Percentiles rank a stretch among this genome's conserved stretches.
Evolutionary conservation across 2,113 vertebrate species (phyloP).

Genomic region (Brachyhypopomus gauderio): DNA sequence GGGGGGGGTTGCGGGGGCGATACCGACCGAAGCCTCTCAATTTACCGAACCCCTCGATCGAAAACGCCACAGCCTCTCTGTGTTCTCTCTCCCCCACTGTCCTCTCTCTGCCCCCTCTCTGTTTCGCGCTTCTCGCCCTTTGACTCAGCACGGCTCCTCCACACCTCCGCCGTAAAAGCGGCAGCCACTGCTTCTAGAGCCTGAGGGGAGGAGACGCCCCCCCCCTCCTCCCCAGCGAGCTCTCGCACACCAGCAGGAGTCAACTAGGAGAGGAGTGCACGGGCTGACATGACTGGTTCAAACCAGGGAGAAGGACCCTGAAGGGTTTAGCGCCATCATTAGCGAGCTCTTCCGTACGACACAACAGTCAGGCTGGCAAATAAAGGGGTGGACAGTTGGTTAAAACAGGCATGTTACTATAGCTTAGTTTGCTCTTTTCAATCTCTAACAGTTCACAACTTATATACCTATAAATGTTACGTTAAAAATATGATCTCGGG

Average conservation of each 20-base stretch:
- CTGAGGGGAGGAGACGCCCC: constrained; percentile 29
- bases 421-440: constrained; percentile 42
- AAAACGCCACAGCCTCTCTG: constrained; percentile 63
- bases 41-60: constrained; percentile 78
- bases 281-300: constrained; percentile 94
- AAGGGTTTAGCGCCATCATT: constrained; percentile 98
- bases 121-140: constrained; percentile 52
- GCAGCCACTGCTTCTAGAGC: constrained; percentile 71
- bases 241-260: constrained; percentile 92
- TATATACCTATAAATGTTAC: no score
- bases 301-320: constrained; percentile 99
- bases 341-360: constrained; percentile 91
- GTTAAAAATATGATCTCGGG: constrained; percentile 24
- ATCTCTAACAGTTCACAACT: not conserved
- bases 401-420: constrained; percentile 79
- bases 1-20: constrained; percentile 46
- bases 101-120: constrained; percentile 74
- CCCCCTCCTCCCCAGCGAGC: constrained; percentile 59
- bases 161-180: constrained; percentile 60
- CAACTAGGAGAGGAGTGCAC: constrained; percentile 92
- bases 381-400: constrained; percentile 99
- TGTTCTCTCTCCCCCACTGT: constrained; percentile 71
- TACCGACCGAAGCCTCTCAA: constrained; percentile 77
- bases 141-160: constrained; percentile 62
- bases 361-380: constrained; percentile 99